Conservation (phyloP, 2,113 vertebrate genomes). For the Saguinus imperator region DNA sequence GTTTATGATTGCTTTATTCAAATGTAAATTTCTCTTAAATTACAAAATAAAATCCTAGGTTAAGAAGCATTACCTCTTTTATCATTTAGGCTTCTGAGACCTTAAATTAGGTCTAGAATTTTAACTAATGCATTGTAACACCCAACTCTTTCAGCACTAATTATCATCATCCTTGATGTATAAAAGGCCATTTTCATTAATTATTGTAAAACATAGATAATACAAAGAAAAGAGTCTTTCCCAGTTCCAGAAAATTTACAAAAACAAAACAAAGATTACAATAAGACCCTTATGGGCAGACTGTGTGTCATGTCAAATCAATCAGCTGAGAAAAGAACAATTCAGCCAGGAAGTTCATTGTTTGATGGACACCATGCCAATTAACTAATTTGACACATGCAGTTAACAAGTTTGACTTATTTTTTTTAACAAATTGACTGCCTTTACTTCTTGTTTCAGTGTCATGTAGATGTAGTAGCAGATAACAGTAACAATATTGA, state of each 20-base stretch:
- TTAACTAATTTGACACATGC: conserved; percentile 61
- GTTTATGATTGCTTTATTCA: conserved; percentile 28
- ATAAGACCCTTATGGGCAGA: not conserved
- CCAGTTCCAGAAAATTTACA: conserved; percentile 22
- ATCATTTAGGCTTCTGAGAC: conserved; percentile 28
- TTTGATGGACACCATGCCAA: conserved; percentile 54
- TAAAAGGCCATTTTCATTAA: conserved; percentile 36
- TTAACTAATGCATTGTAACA: conserved; percentile 42
- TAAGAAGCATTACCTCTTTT: conserved; percentile 18
- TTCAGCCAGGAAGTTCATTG: conserved; percentile 3
- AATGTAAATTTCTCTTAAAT: conserved; percentile 45
- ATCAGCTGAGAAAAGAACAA: conserved; percentile 7
- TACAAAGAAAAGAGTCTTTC: not conserved
- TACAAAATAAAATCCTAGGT: conserved; percentile 33
- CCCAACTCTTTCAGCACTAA: not conserved
- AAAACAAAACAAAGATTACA: not conserved
- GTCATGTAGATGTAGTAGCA: conserved; percentile 49
- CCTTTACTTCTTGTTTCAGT: conserved; percentile 31
- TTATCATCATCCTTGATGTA: not conserved
- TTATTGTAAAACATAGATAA: conserved; percentile 45
- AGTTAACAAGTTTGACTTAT: conserved; percentile 57
- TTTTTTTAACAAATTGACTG: conserved; percentile 47
- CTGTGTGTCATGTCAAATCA: not conserved
- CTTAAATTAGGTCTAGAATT: conserved; percentile 53
- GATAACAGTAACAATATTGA: conserved; percentile 65